These are phyloP conservation scores for Drosophila tropicalis DNA, from an alignment of 1,140 invertebrate species.

Conservation along the genomic window DNA sequence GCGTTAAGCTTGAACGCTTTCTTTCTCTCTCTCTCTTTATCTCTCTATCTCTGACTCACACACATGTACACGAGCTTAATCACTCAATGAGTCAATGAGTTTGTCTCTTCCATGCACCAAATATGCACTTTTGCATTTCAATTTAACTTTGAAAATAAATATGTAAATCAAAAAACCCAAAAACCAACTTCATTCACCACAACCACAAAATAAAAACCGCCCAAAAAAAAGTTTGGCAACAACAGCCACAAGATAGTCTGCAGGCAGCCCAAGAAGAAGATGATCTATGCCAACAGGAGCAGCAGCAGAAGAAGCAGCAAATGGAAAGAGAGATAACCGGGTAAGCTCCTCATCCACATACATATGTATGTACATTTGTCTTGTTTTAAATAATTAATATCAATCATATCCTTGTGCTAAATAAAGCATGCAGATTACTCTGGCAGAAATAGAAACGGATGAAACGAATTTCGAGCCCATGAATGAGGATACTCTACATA, in stretches of 20 bases:
- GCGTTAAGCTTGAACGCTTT: slow-evolving; percentile 20
- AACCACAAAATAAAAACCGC: slow-evolving; percentile 4
- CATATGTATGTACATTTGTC: not conserved
- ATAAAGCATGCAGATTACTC: slow-evolving; percentile 38
- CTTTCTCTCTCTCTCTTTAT: slow-evolving; percentile 1
- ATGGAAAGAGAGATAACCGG: slow-evolving; percentile 11
- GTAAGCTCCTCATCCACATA: slow-evolving; percentile 2
- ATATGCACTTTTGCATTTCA: not conserved
- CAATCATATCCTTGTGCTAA: not conserved
- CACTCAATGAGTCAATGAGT: not conserved
- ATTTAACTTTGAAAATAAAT: not conserved
- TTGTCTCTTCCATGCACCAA: slow-evolving; percentile 16
- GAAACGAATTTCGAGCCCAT: slow-evolving; percentile 82
- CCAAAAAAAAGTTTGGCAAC: slow-evolving; percentile 33
- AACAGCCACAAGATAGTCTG: slow-evolving; percentile 33
- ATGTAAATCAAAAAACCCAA: not conserved
- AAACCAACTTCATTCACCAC: slow-evolving; percentile 35
- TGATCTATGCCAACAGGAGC: slow-evolving; percentile 14
- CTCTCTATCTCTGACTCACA: not conserved
- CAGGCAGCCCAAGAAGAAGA: slow-evolving; percentile 28
- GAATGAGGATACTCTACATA: slow-evolving; percentile 84
- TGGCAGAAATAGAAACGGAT: slow-evolving; percentile 43
- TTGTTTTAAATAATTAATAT: not conserved
- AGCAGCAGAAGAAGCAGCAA: not conserved
- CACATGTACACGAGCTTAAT: not conserved